These are phyloP conservation scores for Progne subis DNA, from an alignment of 2,113 vertebrate species.

Conservation along the genomic window DNA sequence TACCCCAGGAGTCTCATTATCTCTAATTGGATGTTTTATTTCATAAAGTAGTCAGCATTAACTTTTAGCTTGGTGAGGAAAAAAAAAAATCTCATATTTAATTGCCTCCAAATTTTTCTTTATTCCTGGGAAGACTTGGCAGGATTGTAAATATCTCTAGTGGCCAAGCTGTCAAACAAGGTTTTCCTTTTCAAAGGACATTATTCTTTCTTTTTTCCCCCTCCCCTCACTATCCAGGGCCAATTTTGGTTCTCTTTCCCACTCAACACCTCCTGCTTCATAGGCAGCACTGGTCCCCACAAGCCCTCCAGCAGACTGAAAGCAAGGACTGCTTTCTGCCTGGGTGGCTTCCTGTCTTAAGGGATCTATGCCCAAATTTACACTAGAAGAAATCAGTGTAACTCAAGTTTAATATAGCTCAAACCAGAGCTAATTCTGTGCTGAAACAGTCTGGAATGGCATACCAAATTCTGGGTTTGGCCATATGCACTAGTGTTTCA, in stretches of 20 bases:
- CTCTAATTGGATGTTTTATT: slow-evolving; percentile 51
- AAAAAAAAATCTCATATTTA: slow-evolving; percentile 47
- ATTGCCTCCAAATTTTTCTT: slow-evolving; percentile 17
- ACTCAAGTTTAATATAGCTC: slow-evolving; percentile 42
- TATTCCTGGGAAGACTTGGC: slow-evolving; percentile 33
- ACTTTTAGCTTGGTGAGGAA: slow-evolving; percentile 20
- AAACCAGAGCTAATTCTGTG: slow-evolving; percentile 32
- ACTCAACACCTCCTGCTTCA: slow-evolving; percentile 15
- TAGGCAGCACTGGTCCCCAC: background rate
- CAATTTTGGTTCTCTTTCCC: slow-evolving; percentile 5
- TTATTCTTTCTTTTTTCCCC: background rate
- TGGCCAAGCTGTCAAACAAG: slow-evolving; percentile 41
- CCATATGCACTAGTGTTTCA: background rate
- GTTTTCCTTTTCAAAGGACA: slow-evolving; percentile 12
- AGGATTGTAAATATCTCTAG: slow-evolving; percentile 5
- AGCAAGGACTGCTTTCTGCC: background rate
- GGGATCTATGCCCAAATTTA: slow-evolving; percentile 17
- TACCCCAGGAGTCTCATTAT: slow-evolving; percentile 48
- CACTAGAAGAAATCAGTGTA: slow-evolving; percentile 8
- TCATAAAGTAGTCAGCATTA: slow-evolving; percentile 10
- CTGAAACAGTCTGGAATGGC: background rate
- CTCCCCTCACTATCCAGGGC: background rate
- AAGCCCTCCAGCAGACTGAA: slow-evolving; percentile 29
- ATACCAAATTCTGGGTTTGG: background rate
- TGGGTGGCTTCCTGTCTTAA: slow-evolving; percentile 27